Evolutionary conservation across 2,113 vertebrate genomes (phyloP), one percentile per base, ranked within the genome.

Genomic region (Dicaeum eximium): DNA sequence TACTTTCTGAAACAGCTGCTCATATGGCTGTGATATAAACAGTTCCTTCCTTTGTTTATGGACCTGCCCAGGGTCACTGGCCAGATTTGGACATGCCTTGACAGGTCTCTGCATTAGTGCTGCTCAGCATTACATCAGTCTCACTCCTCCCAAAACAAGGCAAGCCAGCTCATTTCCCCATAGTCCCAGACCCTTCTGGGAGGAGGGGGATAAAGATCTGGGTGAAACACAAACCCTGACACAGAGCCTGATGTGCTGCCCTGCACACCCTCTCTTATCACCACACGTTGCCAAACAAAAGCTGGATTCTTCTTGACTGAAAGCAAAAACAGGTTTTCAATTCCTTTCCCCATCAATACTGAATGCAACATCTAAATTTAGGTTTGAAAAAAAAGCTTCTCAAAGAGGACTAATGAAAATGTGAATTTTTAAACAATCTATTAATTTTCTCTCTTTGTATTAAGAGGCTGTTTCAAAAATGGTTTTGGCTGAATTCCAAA

Each of bases 361-460:
- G 42, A 74, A 33, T 81, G 74, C 90, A 58, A 15, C 57, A 27
- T 12, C 67, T 92, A 89, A 82, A 85, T 47, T 70, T 77, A 93
- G 81, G 37, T 56, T 78, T 78, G 31, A 70, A 74, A 93, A 77
- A 62, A 93, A 77, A 62, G 15, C 90, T 81, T 81, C 65, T 92
- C 47, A 54, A 72, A 89, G 86, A 69, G 35, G 50, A 40, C 22
- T 87, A 57, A 94, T 79, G 85, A 88, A 88, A 90, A 90, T 65
- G 48, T 22, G 57, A 80, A 45, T 83, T 92, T 58, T 85, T 4
- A 71, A 37, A 78, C n/a, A n/a, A 83, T 56, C 74, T 65, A 71
- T 84, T 90, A 10, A 79, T 90, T 94, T 90, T 15, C 6, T 81
- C 42, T 44, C 74, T 84, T 70, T 91, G 82, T 67, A 75, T 82